A percentile compares a stretch with the other conserved stretches of the same genome.
These are phyloP conservation scores for Thymelicus acteon DNA, from an alignment of 2,888 invertebrate species.

Conservation along the genomic window DNA sequence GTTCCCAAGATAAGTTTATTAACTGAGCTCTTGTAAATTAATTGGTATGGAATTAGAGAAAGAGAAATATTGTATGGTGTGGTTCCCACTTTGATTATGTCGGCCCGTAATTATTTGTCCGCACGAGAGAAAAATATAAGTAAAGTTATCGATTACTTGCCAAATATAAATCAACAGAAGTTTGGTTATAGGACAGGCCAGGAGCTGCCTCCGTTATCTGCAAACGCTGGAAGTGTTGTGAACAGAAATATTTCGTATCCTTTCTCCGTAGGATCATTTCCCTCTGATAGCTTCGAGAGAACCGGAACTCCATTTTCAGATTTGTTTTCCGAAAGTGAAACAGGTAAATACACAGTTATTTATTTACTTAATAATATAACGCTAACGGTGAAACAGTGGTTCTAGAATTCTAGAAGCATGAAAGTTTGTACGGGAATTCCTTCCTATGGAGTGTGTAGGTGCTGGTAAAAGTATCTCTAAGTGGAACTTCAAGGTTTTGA, in stretches of 20 bases:
- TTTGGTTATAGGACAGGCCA: constrained; percentile 60
- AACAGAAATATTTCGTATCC: constrained; percentile 73
- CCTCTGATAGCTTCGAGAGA: constrained; percentile 62
- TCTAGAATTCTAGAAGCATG: too few relatives aligned
- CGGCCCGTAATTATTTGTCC: constrained; percentile 74
- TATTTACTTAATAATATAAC: background rate
- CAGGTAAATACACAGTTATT: constrained; percentile 55
- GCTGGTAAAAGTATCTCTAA: too few relatives aligned
- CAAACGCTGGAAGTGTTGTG: constrained; percentile 60
- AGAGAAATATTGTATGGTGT: background rate
- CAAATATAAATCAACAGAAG: constrained; percentile 71
- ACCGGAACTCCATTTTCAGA: constrained; percentile 76
- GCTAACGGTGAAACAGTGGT: too few relatives aligned
- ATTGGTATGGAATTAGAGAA: constrained; percentile 15
- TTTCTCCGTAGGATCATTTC: constrained; percentile 61
- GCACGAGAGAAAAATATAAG: constrained; percentile 70
- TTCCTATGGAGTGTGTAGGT: too few relatives aligned
- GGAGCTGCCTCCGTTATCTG: constrained; percentile 68
- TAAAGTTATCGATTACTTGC: constrained; percentile 73
- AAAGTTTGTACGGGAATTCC: too few relatives aligned
- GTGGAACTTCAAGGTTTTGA: too few relatives aligned
- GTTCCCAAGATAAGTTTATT: background rate
- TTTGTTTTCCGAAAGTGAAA: constrained; percentile 77
- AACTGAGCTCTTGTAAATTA: background rate
- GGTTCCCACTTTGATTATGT: constrained; percentile 64